phyloP scores from a whole-genome alignment of 2,113 vertebrate genomes.

The Carollia perspicillata region DNA sequence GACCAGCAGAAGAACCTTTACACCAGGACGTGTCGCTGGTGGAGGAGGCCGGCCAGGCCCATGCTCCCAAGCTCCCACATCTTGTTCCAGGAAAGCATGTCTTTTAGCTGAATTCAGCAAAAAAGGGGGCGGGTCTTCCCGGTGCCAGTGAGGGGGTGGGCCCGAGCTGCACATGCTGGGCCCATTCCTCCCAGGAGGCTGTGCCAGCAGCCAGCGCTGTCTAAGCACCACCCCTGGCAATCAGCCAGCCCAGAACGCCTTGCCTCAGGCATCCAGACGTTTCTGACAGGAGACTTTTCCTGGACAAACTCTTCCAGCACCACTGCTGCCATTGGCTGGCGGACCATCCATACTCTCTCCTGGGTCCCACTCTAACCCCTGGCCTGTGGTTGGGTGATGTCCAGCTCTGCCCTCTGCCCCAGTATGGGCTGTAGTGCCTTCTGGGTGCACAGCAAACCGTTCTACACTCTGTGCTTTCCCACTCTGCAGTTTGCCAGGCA shows the following conservation, averaged over 20 bases:
- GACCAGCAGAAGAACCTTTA: background rate
- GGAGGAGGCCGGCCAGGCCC: background rate
- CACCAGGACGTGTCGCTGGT: background rate
- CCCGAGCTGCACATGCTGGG: background rate
- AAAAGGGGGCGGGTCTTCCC: background rate
- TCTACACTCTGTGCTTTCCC: background rate
- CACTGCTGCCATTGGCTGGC: background rate
- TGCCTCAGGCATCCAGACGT: background rate
- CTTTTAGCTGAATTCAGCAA: background rate
- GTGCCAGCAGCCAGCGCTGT: background rate
- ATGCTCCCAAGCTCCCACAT: background rate
- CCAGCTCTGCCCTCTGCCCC: background rate
- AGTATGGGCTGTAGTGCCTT: background rate
- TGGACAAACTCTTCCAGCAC: background rate
- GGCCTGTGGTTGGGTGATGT: background rate
- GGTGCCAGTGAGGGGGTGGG: background rate
- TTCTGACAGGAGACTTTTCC: conserved; percentile 10
- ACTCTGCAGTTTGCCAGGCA: background rate
- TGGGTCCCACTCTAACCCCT: background rate
- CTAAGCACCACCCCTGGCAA: background rate
- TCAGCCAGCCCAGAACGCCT: background rate
- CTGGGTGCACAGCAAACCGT: background rate
- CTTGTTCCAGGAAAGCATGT: background rate
- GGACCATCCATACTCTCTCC: background rate
- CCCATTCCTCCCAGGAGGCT: background rate